Base-by-base conservation (phyloP, 2,888 invertebrate genomes). In the Agrilus cyanescens region DNA sequence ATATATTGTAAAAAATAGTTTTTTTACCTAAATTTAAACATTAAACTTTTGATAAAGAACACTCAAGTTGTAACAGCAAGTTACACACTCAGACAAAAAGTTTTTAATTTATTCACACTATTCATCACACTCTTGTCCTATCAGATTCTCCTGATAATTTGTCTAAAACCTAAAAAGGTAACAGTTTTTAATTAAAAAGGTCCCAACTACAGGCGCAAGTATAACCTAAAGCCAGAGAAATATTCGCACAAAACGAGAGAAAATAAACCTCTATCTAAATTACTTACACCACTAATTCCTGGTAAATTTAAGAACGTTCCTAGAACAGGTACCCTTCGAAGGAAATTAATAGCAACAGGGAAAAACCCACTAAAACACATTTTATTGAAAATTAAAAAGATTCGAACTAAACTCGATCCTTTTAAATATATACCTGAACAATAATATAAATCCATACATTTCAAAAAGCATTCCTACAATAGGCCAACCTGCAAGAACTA, bases 391-490 rank as follows among this genome's bases (percentile, higher is more conserved):
- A 16, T 16, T 16, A 34, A 13, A 37, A n/a, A 41, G 46, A 44
- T 32, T n/a, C n/a, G n/a, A n/a, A n/a, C n/a, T 12, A 33, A 12
- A 33, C 14, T 33, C 12, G 1, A 33, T n/a, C 10, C 3, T n/a
- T 13, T n/a, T 2, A 33, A 33, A 7, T 15, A 33, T 6, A 12
- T 62, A 85, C 86, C 85, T 84, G 62, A 88, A 88, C 36, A 88
- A 61, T 41, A 85, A 69, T 47, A 97, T 70, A 67, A 98, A 97
- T 50, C 98, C 98, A 69, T 98, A 98, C 33, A 86, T 80, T 74
- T 98, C 98, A 53, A 96, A 75, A 35, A 91, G 71, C 89, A 99
- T 98, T 46, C 98, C 98, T 43, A 96, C 71, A 53, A 98, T 73
- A 1, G 98, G 97, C 85, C 90, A 98, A 8, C 97, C 97, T 30